Percentiles rank a stretch among this genome's conserved stretches.
Conservation (phyloP, 2,797 vertebrate species). For the Microctenopoma lineatum region DNA sequence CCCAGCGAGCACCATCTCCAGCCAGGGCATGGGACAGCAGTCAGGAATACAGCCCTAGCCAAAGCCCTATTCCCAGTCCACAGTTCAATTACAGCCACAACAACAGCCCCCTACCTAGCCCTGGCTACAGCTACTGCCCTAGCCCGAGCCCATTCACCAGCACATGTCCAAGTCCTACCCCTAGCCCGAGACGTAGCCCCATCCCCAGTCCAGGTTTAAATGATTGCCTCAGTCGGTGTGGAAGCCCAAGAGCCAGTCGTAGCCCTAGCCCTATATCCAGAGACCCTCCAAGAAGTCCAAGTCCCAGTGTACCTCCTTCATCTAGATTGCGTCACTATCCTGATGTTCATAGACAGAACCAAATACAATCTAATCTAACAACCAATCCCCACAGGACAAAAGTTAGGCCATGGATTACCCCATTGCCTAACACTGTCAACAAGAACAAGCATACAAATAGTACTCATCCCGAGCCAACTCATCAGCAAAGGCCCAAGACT, state of each 20-base stretch:
- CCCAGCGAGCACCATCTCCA: slow-evolving; percentile 78
- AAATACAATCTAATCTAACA: slow-evolving; percentile 42
- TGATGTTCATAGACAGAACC: slow-evolving; percentile 57
- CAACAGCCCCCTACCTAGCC: slow-evolving; percentile 75
- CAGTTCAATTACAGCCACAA: slow-evolving; percentile 79
- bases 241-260: slow-evolving; percentile 66
- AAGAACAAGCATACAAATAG: slow-evolving; percentile 62
- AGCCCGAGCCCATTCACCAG: slow-evolving; percentile 80
- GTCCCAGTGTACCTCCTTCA: slow-evolving; percentile 58
- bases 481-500: slow-evolving; percentile 56
- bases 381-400: slow-evolving; percentile 67
- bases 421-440: slow-evolving; percentile 41
- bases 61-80: slow-evolving; percentile 83
- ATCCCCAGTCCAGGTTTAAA: slow-evolving; percentile 64
- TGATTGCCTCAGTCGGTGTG: slow-evolving; percentile 72
- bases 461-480: slow-evolving; percentile 34
- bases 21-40: slow-evolving; percentile 81
- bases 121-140: slow-evolving; percentile 78
- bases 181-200: slow-evolving; percentile 66
- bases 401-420: slow-evolving; percentile 67
- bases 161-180: slow-evolving; percentile 78
- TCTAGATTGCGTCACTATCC: slow-evolving; percentile 49
- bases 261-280: slow-evolving; percentile 73
- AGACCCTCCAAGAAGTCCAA: slow-evolving; percentile 66
- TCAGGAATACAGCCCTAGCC: slow-evolving; percentile 80